Evolutionary conservation across 2,797 vertebrate species (phyloP).

Genomic region (Cetoscarus ocellatus): DNA sequence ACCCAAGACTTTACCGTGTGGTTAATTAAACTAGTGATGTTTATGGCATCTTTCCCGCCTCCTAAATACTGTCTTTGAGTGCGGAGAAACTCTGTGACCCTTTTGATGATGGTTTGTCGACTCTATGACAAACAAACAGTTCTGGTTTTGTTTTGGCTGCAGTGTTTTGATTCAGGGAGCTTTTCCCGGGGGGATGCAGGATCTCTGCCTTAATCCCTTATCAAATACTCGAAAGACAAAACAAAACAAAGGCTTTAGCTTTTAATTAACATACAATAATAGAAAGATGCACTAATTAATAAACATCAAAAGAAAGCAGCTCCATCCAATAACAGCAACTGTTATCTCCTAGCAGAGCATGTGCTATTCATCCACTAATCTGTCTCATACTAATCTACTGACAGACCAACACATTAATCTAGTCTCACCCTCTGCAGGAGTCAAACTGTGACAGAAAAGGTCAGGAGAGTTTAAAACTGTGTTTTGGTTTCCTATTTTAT

Average conservation of each 20-base stretch:
- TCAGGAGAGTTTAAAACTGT: neutral
- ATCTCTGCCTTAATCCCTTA: conserved; percentile 3
- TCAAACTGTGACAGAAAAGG: neutral
- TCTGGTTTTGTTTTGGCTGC: too few species aligned
- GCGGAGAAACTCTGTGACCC: too few species aligned
- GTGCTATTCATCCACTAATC: conserved; percentile 11
- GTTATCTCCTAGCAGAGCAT: conserved; percentile 19
- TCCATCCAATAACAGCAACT: conserved; percentile 10
- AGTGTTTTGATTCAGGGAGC: neutral
- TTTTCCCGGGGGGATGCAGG: conserved; percentile 3
- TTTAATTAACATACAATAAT: conserved; percentile 23
- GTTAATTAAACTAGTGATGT: too few species aligned
- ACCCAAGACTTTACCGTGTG: too few species aligned
- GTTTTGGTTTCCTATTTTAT: neutral
- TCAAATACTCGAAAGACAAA: conserved; percentile 25
- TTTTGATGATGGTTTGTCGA: too few species aligned
- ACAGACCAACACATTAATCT: neutral
- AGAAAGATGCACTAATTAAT: conserved; percentile 19
- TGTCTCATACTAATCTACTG: conserved; percentile 12
- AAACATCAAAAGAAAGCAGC: conserved; percentile 25
- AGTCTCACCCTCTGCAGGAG: neutral
- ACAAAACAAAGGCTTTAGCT: conserved; percentile 32
- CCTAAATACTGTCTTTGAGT: too few species aligned
- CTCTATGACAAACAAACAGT: too few species aligned
- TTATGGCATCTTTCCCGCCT: too few species aligned